These are phyloP conservation scores for Neogobius melanostomus DNA, from an alignment of 2,113 vertebrate genomes.

Conservation along the genomic window DNA sequence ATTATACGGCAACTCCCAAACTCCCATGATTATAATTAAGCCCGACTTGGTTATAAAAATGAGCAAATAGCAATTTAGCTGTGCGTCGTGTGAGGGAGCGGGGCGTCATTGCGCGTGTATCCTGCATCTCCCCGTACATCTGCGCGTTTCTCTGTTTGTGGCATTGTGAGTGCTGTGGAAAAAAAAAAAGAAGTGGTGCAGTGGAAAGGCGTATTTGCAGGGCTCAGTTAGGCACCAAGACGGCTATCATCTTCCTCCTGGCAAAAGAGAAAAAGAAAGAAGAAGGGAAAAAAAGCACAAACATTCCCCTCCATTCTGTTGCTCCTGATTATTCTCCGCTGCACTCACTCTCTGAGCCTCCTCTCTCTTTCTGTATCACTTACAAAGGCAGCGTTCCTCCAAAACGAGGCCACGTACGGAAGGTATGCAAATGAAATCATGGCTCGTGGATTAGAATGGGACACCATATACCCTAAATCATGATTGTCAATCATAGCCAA, in stretches of 20 bases:
- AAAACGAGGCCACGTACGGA: constrained; percentile 91
- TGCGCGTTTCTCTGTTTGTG: constrained; percentile 48
- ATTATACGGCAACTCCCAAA: constrained; percentile 78
- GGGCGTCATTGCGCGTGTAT: constrained; percentile 67
- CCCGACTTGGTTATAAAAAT: constrained; percentile 76
- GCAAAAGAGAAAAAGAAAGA: constrained; percentile 58
- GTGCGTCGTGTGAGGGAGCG: constrained; percentile 74
- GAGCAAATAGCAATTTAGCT: constrained; percentile 75
- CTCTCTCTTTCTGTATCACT: constrained; percentile 79
- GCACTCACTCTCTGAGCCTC: constrained; percentile 58
- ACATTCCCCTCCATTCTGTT: constrained; percentile 75
- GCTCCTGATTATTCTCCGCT: constrained; percentile 66
- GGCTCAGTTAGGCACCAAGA: constrained; percentile 53
- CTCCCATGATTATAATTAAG: constrained; percentile 78
- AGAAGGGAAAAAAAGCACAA: constrained; percentile 56
- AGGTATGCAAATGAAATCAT: constrained; percentile 99
- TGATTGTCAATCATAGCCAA: constrained; percentile 99
- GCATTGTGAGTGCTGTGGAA: constrained; percentile 27
- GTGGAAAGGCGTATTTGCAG: constrained; percentile 42
- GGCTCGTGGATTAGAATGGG: constrained; percentile 98
- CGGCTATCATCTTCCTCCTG: constrained; percentile 70
- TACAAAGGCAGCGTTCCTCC: constrained; percentile 82
- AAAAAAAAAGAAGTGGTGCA: constrained; percentile 40
- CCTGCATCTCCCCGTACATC: constrained; percentile 32
- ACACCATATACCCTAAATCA: constrained; percentile 99